Conservation (phyloP, 2,888 invertebrate genomes). For the Perizoma flavofasciatum region DNA sequence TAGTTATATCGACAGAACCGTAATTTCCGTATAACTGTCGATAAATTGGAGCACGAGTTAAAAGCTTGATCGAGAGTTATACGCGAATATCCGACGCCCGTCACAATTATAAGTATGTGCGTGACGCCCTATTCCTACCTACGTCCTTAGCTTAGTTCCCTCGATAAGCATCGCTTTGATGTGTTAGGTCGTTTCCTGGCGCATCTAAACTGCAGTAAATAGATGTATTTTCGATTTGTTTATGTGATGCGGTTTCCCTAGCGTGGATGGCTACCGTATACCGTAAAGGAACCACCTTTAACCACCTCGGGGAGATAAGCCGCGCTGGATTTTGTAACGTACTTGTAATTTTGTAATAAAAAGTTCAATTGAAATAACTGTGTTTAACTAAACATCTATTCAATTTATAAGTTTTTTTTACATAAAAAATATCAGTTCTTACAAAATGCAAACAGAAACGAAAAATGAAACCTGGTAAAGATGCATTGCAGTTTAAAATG, state of each 20-base stretch:
- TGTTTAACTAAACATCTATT: constrained; percentile 52
- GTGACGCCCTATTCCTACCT: constrained; percentile 55
- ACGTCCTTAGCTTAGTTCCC: constrained; percentile 48
- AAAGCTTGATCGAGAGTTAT: constrained; percentile 52
- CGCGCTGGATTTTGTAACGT: constrained; percentile 60
- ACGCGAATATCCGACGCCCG: constrained; percentile 50
- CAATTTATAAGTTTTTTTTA: constrained; percentile 57
- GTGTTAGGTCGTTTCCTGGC: constrained; percentile 11
- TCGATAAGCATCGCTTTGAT: constrained; percentile 44
- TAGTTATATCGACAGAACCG: not conserved
- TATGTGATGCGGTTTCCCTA: too few species aligned
- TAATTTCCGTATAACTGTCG: constrained; percentile 37
- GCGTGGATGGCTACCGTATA: too few species aligned
- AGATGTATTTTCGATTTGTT: too few species aligned
- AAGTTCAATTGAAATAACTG: constrained; percentile 56
- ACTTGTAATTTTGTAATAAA: constrained; percentile 76
- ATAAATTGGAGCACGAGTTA: constrained; percentile 16
- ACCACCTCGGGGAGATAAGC: constrained; percentile 35
- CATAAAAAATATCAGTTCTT: constrained; percentile 55
- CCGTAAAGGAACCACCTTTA: constrained; percentile 1
- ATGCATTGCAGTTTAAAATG: constrained; percentile 25
- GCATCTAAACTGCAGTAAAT: too few species aligned
- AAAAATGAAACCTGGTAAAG: constrained; percentile 48
- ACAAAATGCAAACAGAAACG: constrained; percentile 59
- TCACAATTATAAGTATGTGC: constrained; percentile 53